These are phyloP conservation scores for Karalla daura DNA, from an alignment of 2,797 vertebrate species.

Conservation along the genomic window DNA sequence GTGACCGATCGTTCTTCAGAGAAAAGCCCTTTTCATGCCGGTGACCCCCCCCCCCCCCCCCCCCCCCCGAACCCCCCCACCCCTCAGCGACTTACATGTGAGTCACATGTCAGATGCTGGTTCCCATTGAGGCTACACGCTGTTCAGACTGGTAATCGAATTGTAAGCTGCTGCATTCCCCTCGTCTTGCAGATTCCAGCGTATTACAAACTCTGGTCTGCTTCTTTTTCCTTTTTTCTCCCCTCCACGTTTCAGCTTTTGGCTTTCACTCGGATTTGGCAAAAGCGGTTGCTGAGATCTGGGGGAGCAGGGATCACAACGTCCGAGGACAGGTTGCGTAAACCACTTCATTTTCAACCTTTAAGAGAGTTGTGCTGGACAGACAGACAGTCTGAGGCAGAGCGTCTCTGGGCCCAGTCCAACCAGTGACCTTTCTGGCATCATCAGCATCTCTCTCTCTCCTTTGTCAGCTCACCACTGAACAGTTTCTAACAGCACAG, in stretches of 20 bases:
- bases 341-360: neutral
- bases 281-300: neutral
- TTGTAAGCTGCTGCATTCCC: neutral
- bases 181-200: neutral
- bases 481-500: too few relatives aligned
- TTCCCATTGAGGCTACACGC: slow-evolving; percentile 6
- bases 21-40: slow-evolving; percentile 39
- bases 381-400: neutral
- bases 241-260: too few relatives aligned
- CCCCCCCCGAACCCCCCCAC: too few relatives aligned
- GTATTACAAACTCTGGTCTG: neutral
- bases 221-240: neutral
- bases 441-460: too few relatives aligned
- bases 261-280: neutral
- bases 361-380: too few relatives aligned
- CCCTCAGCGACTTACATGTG: slow-evolving; percentile 12
- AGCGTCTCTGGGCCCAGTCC: neutral
- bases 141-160: slow-evolving; percentile 4
- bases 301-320: neutral
- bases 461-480: too few relatives aligned
- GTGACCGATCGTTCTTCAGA: slow-evolving; percentile 31
- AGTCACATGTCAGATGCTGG: slow-evolving; percentile 32
- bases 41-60: too few relatives aligned
- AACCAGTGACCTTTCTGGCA: neutral
- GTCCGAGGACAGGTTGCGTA: neutral